These are phyloP conservation scores for Penaeus vannamei DNA, from an alignment of 1,140 invertebrate species.

Conservation along the genomic window DNA sequence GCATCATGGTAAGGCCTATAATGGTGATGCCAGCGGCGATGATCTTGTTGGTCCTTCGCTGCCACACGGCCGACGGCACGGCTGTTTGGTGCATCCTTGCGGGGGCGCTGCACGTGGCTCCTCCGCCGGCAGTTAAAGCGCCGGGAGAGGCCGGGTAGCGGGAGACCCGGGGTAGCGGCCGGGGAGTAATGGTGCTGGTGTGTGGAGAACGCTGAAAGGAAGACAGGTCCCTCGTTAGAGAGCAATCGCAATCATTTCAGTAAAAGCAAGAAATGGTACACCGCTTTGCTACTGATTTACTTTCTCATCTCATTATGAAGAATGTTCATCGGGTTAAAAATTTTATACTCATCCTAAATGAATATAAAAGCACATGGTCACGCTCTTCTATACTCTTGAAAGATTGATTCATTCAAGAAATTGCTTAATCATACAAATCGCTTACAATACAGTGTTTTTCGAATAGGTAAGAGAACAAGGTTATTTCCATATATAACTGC, in stretches of 20 bases:
- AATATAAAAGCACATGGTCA: too few relatives aligned
- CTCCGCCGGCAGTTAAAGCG: neutral
- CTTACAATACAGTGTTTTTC: too few relatives aligned
- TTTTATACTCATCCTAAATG: too few relatives aligned
- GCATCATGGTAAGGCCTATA: constrained; percentile 63
- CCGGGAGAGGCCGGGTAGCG: neutral
- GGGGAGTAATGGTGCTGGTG: constrained; percentile 19
- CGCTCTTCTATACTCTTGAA: too few relatives aligned
- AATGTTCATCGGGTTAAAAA: too few relatives aligned
- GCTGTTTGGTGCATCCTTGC: constrained; percentile 51
- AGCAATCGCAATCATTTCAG: neutral
- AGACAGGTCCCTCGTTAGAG: neutral
- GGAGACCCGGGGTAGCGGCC: constrained; percentile 18
- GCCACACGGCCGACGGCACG: constrained; percentile 53
- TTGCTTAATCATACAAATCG: too few relatives aligned
- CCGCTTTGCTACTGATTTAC: too few relatives aligned
- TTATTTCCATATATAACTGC: too few relatives aligned
- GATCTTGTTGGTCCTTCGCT: constrained; percentile 63
- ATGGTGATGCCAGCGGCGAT: constrained; percentile 58
- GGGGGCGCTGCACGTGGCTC: neutral
- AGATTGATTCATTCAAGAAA: too few relatives aligned
- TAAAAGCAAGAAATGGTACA: neutral
- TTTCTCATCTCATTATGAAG: too few relatives aligned
- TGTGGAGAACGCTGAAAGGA: neutral
- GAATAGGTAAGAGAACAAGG: too few relatives aligned